Conservation (phyloP, 2,888 invertebrate genomes). For the Lordiphosa andalusiaca region DNA sequence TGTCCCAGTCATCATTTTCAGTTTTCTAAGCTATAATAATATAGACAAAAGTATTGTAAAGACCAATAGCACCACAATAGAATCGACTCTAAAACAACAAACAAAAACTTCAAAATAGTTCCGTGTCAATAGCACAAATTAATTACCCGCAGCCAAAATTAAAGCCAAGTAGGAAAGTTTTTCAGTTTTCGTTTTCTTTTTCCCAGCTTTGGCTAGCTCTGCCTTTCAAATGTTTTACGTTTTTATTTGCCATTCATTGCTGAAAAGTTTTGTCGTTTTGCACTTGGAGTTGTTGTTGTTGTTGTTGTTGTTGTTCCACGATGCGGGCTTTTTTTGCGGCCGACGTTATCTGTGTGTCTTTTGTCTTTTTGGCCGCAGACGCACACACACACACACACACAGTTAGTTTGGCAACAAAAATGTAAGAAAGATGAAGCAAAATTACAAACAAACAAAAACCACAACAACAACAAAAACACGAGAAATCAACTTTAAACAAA, state of each 20-base stretch:
- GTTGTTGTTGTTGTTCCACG: slow-evolving; percentile 33
- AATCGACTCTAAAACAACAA: slow-evolving; percentile 4
- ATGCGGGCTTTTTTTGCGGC: slow-evolving; percentile 47
- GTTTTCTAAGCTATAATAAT: too few species aligned
- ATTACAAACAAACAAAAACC: slow-evolving; percentile 10
- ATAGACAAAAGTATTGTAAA: background rate
- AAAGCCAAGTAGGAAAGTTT: slow-evolving; percentile 54
- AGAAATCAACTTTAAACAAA: slow-evolving; percentile 66
- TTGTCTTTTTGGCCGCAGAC: slow-evolving; percentile 58
- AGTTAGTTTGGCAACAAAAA: slow-evolving; percentile 45
- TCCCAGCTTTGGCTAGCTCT: slow-evolving; percentile 6
- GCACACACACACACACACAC: slow-evolving; percentile 15
- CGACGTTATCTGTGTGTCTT: slow-evolving; percentile 49
- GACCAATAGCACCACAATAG: slow-evolving; percentile 2
- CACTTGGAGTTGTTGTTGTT: slow-evolving; percentile 33
- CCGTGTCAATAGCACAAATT: slow-evolving; percentile 29
- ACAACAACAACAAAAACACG: slow-evolving; percentile 19
- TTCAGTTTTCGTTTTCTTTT: slow-evolving; percentile 49
- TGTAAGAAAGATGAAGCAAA: slow-evolving; percentile 21
- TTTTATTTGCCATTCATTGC: slow-evolving; percentile 66
- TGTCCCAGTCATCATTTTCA: too few species aligned
- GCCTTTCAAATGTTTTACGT: slow-evolving; percentile 49
- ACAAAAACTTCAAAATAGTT: slow-evolving; percentile 22
- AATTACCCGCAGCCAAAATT: slow-evolving; percentile 42
- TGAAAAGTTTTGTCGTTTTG: slow-evolving; percentile 54